phyloP scores from a whole-genome alignment of 2,888 invertebrate genomes.

The Ophion costatus region DNA sequence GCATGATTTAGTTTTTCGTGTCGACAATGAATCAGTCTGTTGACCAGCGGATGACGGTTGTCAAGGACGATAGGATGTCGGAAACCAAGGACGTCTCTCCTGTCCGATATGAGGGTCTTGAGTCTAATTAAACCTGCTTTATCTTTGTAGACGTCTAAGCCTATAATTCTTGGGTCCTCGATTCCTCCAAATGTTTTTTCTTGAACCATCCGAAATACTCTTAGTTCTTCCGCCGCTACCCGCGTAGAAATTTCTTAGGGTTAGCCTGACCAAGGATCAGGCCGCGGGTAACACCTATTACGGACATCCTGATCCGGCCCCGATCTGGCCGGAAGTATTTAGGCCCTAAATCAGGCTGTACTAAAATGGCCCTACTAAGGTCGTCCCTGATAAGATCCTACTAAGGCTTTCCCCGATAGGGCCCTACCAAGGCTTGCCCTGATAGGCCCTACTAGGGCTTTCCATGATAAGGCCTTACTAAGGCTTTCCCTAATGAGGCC shows the following conservation, averaged over 20 bases:
- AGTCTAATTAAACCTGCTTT: constrained; percentile 64
- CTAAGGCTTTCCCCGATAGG: no score
- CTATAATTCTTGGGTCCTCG: constrained; percentile 42
- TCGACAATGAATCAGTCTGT: constrained; percentile 60
- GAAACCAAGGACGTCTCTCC: constrained; percentile 67
- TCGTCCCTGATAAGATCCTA: no score
- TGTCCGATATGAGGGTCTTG: constrained; percentile 61
- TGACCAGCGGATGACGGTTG: constrained; percentile 68
- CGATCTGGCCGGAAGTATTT: no score
- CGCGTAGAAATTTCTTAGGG: no score
- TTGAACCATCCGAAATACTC: constrained; percentile 54
- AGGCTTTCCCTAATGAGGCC: no score
- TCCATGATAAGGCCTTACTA: no score
- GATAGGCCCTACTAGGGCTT: no score
- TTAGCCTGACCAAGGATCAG: no score
- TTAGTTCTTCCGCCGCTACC: constrained; percentile 39
- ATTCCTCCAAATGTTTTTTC: constrained; percentile 47
- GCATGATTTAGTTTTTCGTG: constrained; percentile 62
- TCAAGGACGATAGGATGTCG: constrained; percentile 72
- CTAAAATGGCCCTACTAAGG: no score
- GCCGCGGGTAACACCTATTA: no score
- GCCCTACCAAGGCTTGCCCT: no score
- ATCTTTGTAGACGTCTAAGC: constrained; percentile 55
- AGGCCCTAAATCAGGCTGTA: no score
- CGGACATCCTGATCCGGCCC: constrained; percentile 30